Base-by-base conservation (phyloP, 1,140 invertebrate species). In the Conus ventricosus region DNA sequence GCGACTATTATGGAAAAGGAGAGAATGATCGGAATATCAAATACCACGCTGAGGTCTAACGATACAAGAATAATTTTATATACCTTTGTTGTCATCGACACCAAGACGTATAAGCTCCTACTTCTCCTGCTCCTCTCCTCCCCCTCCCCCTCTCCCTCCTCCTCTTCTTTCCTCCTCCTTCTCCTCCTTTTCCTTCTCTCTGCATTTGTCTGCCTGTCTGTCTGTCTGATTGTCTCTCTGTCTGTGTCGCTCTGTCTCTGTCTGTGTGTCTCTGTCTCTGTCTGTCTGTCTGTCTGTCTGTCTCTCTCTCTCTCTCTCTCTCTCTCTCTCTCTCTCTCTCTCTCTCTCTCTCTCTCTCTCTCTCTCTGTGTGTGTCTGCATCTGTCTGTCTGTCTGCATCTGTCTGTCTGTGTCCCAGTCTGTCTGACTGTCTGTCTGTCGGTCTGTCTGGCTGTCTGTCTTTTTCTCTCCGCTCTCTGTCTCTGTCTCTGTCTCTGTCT, bases 251-350 rank as follows among this genome's bases (percentile, higher is more conserved):
- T 78, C 76, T 27, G 1, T 78, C 25, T 78, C 8, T 39, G 4
- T 78, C 7, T 27, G 4, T 27, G 6, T 78, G 8, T 39, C 25
- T 78, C 23, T 27, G n/a, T 78, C 23, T 78, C 75, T 78, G 8
- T 27, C 23, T 39, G 5, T 78, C 75, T 39, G 5, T 78, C 25
- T 27, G 8, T 27, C 15, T 78, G 8, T 78, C 25, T 27, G 8
- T 27, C 75, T 78, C 75, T 78, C 75, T 78, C 75, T 78, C 25
- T 78, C 75, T 78, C 75, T 27, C 23, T 78, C 75, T 78, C 75
- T 78, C 23, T 39, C 75, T 39, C 17, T 8, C 75, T 39, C 15
- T 78, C 6, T 78, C n/a, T 39, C 6, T 78, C 75, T 71, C 17
- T 71, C 7, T 71, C n/a, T 71, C n/a, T 71, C n/a, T 71, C 20